Base-by-base conservation (phyloP, 2,888 invertebrate species). In the Pilophorus perplexus region DNA sequence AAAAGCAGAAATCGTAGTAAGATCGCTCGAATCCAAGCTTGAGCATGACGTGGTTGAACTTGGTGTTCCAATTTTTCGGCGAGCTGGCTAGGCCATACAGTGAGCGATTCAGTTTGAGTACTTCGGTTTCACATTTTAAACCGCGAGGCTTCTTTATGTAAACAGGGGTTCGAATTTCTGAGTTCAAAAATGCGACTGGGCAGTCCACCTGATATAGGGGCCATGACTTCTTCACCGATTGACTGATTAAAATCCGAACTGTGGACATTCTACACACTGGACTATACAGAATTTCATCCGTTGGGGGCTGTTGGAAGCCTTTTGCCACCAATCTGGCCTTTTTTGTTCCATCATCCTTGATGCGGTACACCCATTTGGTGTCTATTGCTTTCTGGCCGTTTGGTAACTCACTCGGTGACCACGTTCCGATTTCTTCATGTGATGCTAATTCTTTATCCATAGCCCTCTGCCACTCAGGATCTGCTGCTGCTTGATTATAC, bases 311-410 rank as follows among this genome's bases (percentile, higher is more conserved):
- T 23, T 66, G 67, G 64, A 70, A 70, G 16, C 68, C 68, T 42
- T 59, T 52, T 20, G 70, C 67, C 8, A 70, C 68, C 2, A 70
- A 54, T 22, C 70, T 27, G 0, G 68, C 70, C 33, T 69, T 70
- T 23, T 66, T 64, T 3, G 62, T 37, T 1, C 64, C 66, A 40
- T 70, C 67, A 23, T 55, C 64, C 62, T 68, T 69, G 3, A 44
- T 57, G 33, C 44, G 48, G 52, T 67, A 70, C 14, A 69, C 54
- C 69, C 69, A 70, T 16, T 48, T 64, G 6, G 68, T 64, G 25
- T 67, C 66, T 6, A 69, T 69, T 16, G 60, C 50, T 12, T 46
- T 64, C 10, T 54, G 28, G 8, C 40, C 44, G 44, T 37, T 37
- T 16, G 64, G 68, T 28, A 64, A 28, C 14, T 42, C 18, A 27